Base-by-base conservation (phyloP, 2,797 vertebrate genomes). In the Semaprochilodus insignis region DNA sequence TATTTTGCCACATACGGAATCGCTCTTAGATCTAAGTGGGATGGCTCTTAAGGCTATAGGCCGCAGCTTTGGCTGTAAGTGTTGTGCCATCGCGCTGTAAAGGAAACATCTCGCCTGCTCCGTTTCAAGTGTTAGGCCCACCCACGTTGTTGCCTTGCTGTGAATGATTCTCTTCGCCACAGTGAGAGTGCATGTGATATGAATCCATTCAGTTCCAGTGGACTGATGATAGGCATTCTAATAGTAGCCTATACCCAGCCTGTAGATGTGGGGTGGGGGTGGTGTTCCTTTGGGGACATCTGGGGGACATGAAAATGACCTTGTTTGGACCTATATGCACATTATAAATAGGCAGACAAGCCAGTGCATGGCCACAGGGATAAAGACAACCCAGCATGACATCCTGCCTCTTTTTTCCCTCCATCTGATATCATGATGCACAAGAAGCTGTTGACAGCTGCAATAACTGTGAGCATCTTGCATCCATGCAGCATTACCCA, bases 401-500 rank as follows among this genome's bases (percentile, higher is more conserved):
- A 40, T 6, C 40, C 44, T 48, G 44, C 11, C 8, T 48, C 44
- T 48, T 48, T n/a, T 48, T 48, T 48, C 44, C 40, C 40, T 40
- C 40, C 40, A 40, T 23, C 66, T 66, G 65, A 65, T 66, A 36
- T 74, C 51, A n/a, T 17, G 57, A 55, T 70, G 34, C 25, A 14
- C 36, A 19, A 51, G 25, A 3, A 31, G 15, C 51, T 14, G 23
- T 15, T 78, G 34, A 48, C 16, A 60, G 15, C 21, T 40, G 60
- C 11, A 7, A 52, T 63, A 7, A n/a, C 44, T 34, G 14, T 54
- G 75, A 31, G 15, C 31, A 11, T 13, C 44, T 23, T 70, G 62
- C 57, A 76, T 15, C 14, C 31, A 36, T 34, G 73, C 51, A 69
- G 66, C 23, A 44, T 77, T 87, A 93, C 96, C 85, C 87, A 98